Evolutionary conservation across 2,888 invertebrate genomes (phyloP), one percentile per base, ranked within the genome.

Genomic region (Biston stratarius): DNA sequence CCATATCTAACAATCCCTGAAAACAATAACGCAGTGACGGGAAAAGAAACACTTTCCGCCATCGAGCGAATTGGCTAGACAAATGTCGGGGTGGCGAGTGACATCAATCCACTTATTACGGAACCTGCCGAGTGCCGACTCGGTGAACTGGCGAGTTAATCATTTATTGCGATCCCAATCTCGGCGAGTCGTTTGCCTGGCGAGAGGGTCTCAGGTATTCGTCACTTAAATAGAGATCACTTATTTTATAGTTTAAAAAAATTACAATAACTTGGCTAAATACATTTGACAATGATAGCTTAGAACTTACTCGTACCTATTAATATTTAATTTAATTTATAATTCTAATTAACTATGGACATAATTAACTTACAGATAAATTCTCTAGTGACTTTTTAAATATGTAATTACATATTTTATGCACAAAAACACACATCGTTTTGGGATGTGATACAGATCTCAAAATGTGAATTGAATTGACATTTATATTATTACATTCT

Each of bases 31-130:
- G 52, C 42, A 48, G 24, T 40, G 48, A 62, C 40, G 47, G 58
- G 42, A 58, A 67, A 62, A 68, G 57, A 61, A 64, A 61, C 51
- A 47, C 33, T 52, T 64, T 52, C 15, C 52, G 8, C 40, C 45
- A 34, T 59, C 61, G 51, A 64, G 44, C 49, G 56, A 57, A 63
- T 63, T 60, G 63, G 45, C 40, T 57, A 84, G 88, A 92, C 91
- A 91, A 92, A 92, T 91, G 89, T 77, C 84, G 76, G 88, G 87
- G 81, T 85, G 83, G 80, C 79, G 83, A 76, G 78, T 75, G 71
- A 80, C 89, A 92, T 93, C 91, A 87, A 90, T 92, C 90, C 83
- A 78, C 90, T 92, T 91, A 94, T 94, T 93, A 92, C 87, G 74
- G 76, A 81, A 82, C 33, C 12, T 24, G 49, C 12, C n/a, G n/a